Evolutionary conservation across 2,888 invertebrate species (phyloP).

Genomic region (Baccha elongata): DNA sequence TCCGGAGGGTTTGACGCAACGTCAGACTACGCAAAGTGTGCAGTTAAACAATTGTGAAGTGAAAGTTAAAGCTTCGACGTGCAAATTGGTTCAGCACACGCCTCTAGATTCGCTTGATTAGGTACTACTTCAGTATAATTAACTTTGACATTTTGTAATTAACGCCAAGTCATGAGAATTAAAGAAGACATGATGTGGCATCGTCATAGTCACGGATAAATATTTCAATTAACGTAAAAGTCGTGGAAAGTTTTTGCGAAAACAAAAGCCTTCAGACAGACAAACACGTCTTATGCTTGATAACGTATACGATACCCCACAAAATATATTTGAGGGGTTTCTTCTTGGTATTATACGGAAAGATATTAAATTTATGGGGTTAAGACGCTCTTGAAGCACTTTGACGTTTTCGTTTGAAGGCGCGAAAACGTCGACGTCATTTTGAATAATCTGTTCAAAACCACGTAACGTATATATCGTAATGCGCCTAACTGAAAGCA

Average conservation of each 20-base stretch:
- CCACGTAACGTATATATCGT: neutral
- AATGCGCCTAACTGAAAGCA: slow-evolving; percentile 38
- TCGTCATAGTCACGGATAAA: slow-evolving; percentile 31
- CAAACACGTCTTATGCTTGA: neutral
- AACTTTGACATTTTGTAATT: slow-evolving; percentile 44
- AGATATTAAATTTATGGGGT: neutral
- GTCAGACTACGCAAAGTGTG: slow-evolving; percentile 8
- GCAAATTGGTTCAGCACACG: neutral
- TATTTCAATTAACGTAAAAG: slow-evolving; percentile 52
- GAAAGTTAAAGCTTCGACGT: slow-evolving; percentile 34
- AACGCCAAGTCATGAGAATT: slow-evolving; percentile 5
- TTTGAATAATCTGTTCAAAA: slow-evolving; percentile 42
- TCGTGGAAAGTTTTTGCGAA: slow-evolving; percentile 15
- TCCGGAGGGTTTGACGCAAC: neutral
- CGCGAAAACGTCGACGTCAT: slow-evolving; percentile 16
- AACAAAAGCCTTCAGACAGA: slow-evolving; percentile 17
- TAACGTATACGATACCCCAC: neutral
- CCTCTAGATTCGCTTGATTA: slow-evolving; percentile 1
- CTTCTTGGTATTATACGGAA: neutral
- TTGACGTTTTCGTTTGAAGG: slow-evolving; percentile 8
- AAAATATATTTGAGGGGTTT: slow-evolving; percentile 33
- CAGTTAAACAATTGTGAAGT: slow-evolving; percentile 11
- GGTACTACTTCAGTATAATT: slow-evolving; percentile 39
- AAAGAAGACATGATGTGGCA: slow-evolving; percentile 24
- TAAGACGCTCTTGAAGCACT: neutral